phyloP scores from a whole-genome alignment of 2,113 vertebrate species.

The Lathamus discolor region DNA sequence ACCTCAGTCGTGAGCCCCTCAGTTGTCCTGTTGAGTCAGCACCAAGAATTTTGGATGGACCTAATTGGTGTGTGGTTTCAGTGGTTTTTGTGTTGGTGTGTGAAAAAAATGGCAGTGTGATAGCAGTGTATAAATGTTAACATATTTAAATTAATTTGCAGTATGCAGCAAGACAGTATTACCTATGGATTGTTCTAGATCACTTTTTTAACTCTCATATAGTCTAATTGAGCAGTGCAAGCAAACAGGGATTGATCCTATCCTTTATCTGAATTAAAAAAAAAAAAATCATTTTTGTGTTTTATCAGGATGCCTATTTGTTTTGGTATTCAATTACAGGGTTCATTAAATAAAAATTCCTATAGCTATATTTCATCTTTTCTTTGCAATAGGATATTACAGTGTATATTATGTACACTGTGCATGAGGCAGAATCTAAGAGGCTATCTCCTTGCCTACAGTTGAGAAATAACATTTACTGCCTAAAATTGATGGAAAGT shows the following conservation, averaged over 20 bases:
- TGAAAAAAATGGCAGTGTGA: neutral
- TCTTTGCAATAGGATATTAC: neutral
- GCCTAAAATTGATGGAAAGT: neutral
- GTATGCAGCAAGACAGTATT: neutral
- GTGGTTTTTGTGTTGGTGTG: neutral
- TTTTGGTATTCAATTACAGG: conserved; percentile 41
- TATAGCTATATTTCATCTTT: conserved; percentile 25
- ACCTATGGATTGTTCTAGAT: neutral
- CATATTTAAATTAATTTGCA: neutral
- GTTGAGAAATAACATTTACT: neutral
- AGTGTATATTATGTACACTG: neutral
- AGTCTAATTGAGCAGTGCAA: neutral
- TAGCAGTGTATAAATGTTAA: neutral
- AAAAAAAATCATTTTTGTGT: neutral
- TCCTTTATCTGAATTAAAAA: neutral
- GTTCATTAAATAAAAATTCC: conserved; percentile 50
- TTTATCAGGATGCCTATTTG: conserved; percentile 10
- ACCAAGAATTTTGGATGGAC: neutral
- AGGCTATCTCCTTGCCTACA: neutral
- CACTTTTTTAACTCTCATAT: neutral
- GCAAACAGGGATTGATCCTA: neutral
- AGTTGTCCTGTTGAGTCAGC: neutral
- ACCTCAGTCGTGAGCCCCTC: accelerated
- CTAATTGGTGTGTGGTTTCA: neutral
- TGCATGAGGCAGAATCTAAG: neutral